Conservation (phyloP, 1,140 invertebrate species). For the Maniola jurtina region DNA sequence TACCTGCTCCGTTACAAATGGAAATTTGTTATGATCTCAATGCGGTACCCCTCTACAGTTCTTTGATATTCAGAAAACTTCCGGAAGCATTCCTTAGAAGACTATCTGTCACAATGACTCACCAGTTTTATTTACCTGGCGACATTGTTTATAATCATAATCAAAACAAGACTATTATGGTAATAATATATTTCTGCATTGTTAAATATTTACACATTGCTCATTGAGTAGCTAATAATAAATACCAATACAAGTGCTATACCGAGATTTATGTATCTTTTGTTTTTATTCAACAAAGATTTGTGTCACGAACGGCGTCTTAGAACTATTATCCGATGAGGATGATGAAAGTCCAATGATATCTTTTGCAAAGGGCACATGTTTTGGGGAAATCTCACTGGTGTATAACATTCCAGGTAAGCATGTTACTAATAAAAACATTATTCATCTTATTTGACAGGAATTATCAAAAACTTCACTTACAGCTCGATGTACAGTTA, state of each 20-base stretch:
- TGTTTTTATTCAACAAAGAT: conserved; percentile 42
- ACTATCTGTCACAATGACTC: conserved; percentile 68
- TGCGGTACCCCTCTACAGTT: conserved; percentile 70
- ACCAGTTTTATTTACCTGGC: conserved; percentile 71
- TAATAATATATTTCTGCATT: conserved; percentile 44
- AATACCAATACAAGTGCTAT: conserved; percentile 13
- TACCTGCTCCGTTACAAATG: conserved; percentile 68
- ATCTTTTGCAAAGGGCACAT: conserved; percentile 72
- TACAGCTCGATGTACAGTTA: conserved; percentile 69
- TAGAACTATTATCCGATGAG: conserved; percentile 74
- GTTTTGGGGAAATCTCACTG: conserved; percentile 69
- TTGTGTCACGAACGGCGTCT: conserved; percentile 68
- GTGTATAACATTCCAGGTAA: conserved; percentile 67
- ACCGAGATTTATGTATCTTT: conserved; percentile 16
- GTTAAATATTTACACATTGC: conserved; percentile 36
- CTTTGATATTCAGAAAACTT: conserved; percentile 69
- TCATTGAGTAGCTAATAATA: conserved; percentile 16
- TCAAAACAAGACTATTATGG: conserved; percentile 72
- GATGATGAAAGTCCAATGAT: conserved; percentile 77
- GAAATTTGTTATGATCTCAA: conserved; percentile 74
- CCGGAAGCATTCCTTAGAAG: conserved; percentile 70
- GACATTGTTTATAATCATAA: conserved; percentile 70
- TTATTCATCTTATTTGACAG: not conserved
- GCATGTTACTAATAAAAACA: not conserved
- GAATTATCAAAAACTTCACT: conserved; percentile 26